Percentiles rank a stretch among this genome's conserved stretches.
Evolutionary conservation across 1,140 invertebrate genomes (phyloP).

Genomic region (Caenorhabditis remanei): DNA sequence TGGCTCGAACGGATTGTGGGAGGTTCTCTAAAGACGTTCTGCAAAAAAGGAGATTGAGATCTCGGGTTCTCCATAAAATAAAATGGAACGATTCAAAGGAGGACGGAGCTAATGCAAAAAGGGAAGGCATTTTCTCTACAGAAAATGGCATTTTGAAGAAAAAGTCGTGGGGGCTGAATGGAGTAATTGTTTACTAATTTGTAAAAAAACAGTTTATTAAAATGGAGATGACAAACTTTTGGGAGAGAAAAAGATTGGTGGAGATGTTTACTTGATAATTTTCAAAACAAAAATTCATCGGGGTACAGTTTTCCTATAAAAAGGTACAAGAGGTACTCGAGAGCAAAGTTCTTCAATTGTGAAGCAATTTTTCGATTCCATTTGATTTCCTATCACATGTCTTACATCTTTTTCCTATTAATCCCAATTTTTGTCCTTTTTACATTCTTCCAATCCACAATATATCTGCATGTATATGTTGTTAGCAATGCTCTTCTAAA

Average conservation of each 20-base stretch:
- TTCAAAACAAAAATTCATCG: too few species aligned
- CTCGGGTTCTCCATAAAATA: not conserved
- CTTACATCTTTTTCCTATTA: not conserved
- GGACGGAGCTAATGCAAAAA: not conserved
- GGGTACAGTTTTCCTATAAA: too few species aligned
- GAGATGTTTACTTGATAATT: too few species aligned
- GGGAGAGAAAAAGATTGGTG: too few species aligned
- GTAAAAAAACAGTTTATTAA: too few species aligned
- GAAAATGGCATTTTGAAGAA: not conserved
- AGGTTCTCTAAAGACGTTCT: not conserved
- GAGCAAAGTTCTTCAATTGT: too few species aligned
- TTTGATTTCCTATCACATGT: too few species aligned
- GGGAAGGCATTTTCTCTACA: not conserved
- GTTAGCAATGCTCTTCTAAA: constrained; percentile 11
- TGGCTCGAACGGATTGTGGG: not conserved
- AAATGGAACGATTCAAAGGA: constrained; percentile 7
- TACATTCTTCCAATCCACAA: not conserved
- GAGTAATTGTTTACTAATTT: too few species aligned
- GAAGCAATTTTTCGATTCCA: too few species aligned
- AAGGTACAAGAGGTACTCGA: too few species aligned
- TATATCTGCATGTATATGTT: constrained; percentile 10
- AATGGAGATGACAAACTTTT: too few species aligned
- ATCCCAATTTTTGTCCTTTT: not conserved
- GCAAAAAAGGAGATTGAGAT: not conserved
- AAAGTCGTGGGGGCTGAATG: not conserved